Conservation (phyloP, 2,888 invertebrate species). For the Thera obeliscata region DNA sequence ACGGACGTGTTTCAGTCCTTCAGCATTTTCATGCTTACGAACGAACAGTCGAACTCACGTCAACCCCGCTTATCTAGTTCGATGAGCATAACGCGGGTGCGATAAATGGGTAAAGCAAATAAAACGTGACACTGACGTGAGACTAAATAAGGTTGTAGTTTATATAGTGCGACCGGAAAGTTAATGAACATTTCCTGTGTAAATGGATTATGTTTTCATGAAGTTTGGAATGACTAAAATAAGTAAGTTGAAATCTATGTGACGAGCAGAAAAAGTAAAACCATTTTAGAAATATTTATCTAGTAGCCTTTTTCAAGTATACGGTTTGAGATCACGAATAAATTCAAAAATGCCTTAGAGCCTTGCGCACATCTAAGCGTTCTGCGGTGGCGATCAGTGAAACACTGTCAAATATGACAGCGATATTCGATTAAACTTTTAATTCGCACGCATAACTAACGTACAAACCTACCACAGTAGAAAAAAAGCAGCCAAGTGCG, state of each 20-base stretch:
- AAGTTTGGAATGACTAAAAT: slow-evolving; percentile 76
- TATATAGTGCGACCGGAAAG: slow-evolving; percentile 48
- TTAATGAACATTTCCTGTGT: slow-evolving; percentile 50
- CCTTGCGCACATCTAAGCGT: too few relatives aligned
- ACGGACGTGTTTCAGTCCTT: slow-evolving; percentile 51
- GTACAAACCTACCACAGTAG: too few relatives aligned
- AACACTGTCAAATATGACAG: too few relatives aligned
- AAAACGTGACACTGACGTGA: slow-evolving; percentile 49
- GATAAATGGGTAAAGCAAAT: slow-evolving; percentile 51
- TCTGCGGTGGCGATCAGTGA: too few relatives aligned
- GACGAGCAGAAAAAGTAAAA: not conserved
- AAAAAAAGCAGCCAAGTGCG: too few relatives aligned
- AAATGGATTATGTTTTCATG: slow-evolving; percentile 67
- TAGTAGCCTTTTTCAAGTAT: too few relatives aligned
- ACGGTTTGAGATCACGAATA: too few relatives aligned
- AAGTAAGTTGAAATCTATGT: slow-evolving; percentile 61
- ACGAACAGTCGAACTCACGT: slow-evolving; percentile 43
- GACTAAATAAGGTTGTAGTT: slow-evolving; percentile 35
- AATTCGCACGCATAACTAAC: too few relatives aligned
- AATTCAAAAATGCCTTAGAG: too few relatives aligned
- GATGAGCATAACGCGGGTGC: slow-evolving; percentile 58
- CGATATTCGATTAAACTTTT: too few relatives aligned
- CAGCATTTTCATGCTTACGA: slow-evolving; percentile 31
- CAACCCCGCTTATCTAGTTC: slow-evolving; percentile 54
- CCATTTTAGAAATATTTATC: too few relatives aligned